Percentiles rank a stretch among this genome's conserved stretches.
Conservation (phyloP, 2,113 vertebrate genomes). For the Ailurus styani region DNA sequence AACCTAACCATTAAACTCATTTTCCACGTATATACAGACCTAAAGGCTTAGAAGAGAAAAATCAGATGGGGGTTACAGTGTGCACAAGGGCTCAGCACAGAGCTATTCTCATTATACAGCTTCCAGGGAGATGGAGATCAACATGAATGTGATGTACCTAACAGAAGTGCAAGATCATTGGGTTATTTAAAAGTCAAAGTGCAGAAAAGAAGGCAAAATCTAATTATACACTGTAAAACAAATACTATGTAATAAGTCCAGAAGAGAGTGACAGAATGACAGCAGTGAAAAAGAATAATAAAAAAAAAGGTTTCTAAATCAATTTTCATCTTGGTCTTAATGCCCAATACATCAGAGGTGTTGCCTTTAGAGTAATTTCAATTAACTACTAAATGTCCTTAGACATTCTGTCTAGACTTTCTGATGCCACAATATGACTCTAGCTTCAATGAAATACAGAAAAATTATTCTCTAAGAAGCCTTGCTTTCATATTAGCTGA, state of each 20-base stretch:
- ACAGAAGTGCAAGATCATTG: background rate
- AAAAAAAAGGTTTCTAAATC: background rate
- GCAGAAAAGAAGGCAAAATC: background rate
- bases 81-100: background rate
- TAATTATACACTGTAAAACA: background rate
- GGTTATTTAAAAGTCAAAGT: background rate
- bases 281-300: background rate
- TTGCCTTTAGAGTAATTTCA: constrained; percentile 57
- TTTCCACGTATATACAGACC: background rate
- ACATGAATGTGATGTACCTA: background rate
- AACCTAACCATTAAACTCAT: background rate
- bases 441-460: constrained; percentile 60
- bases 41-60: background rate
- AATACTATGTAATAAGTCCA: background rate
- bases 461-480: constrained; percentile 34
- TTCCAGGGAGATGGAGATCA: background rate
- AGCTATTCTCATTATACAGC: background rate
- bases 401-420: constrained; percentile 73
- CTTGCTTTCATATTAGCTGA: constrained; percentile 49
- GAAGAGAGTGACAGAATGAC: background rate
- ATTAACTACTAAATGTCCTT: constrained; percentile 69
- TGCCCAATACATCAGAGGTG: background rate
- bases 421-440: constrained; percentile 50
- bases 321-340: background rate
- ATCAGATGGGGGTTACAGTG: background rate